phyloP scores from a whole-genome alignment of 2,888 invertebrate genomes.

The Agrochola macilenta region DNA sequence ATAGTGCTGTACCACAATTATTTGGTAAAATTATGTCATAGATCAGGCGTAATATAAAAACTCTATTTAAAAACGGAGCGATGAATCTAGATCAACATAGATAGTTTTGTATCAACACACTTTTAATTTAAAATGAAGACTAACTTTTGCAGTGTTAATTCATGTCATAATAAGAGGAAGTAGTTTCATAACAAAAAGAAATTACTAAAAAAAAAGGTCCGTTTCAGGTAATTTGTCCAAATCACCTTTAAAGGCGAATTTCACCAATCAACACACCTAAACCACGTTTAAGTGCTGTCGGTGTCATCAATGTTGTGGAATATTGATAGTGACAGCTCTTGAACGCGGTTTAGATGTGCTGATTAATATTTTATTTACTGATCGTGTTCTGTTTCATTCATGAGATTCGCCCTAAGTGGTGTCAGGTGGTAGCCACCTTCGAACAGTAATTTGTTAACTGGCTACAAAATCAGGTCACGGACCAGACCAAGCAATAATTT shows the following conservation, averaged over 20 bases:
- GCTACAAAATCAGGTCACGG: conserved; percentile 18
- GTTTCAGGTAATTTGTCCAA: too few species aligned
- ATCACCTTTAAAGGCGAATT: background rate
- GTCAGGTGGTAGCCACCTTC: background rate
- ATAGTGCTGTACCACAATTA: too few species aligned
- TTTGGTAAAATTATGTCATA: too few species aligned
- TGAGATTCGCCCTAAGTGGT: background rate
- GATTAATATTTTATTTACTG: background rate
- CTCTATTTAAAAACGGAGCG: background rate
- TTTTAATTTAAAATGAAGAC: background rate
- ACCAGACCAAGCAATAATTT: conserved; percentile 11
- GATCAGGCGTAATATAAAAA: background rate
- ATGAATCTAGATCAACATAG: background rate
- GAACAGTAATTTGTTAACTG: conserved; percentile 12
- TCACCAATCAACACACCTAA: background rate
- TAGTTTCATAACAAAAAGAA: background rate
- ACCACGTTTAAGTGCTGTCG: background rate
- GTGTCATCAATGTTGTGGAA: background rate
- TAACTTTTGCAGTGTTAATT: background rate
- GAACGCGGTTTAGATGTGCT: background rate
- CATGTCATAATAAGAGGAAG: background rate
- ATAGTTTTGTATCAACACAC: background rate
- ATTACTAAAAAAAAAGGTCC: background rate
- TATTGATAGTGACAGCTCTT: background rate
- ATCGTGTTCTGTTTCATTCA: background rate